Conservation (phyloP, 2,888 invertebrate genomes). For the Anarsia innoxiella region DNA sequence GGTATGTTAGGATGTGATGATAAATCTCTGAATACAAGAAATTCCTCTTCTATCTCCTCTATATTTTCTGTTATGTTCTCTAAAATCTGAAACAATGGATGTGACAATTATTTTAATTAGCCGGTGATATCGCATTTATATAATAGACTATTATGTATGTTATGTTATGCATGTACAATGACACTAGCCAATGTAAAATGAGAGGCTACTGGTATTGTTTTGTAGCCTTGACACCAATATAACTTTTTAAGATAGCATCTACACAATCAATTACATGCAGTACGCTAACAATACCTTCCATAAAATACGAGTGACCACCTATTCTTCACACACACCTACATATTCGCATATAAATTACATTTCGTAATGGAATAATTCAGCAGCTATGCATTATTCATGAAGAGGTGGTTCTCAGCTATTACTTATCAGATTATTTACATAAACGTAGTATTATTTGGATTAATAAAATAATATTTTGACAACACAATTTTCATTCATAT, state of each 20-base stretch:
- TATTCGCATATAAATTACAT: slow-evolving; percentile 2
- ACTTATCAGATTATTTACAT: slow-evolving; percentile 4
- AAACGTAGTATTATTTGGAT: slow-evolving; percentile 1
- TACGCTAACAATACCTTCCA: slow-evolving; percentile 49
- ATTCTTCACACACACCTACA: slow-evolving; percentile 24
- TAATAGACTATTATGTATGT: slow-evolving; percentile 13
- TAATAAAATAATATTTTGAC: too few species aligned
- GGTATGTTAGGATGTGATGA: slow-evolving; percentile 86
- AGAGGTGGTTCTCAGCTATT: slow-evolving; percentile 4
- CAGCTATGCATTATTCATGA: slow-evolving; percentile 6
- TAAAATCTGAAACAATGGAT: slow-evolving; percentile 68
- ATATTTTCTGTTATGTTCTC: slow-evolving; percentile 87
- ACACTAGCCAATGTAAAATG: slow-evolving; percentile 36
- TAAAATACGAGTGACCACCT: slow-evolving; percentile 29
- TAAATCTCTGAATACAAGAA: slow-evolving; percentile 81
- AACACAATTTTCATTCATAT: too few species aligned
- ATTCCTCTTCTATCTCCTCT: slow-evolving; percentile 89
- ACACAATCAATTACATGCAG: slow-evolving; percentile 48
- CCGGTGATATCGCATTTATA: slow-evolving; percentile 8
- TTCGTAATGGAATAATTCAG: slow-evolving; percentile 2
- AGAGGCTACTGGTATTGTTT: slow-evolving; percentile 50
- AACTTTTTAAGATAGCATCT: slow-evolving; percentile 52
- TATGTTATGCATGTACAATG: slow-evolving; percentile 19
- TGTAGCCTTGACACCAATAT: slow-evolving; percentile 61
- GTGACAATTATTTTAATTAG: slow-evolving; percentile 9